phyloP scores from a whole-genome alignment of 2,888 invertebrate genomes.

The Phyllotreta cruciferae region DNA sequence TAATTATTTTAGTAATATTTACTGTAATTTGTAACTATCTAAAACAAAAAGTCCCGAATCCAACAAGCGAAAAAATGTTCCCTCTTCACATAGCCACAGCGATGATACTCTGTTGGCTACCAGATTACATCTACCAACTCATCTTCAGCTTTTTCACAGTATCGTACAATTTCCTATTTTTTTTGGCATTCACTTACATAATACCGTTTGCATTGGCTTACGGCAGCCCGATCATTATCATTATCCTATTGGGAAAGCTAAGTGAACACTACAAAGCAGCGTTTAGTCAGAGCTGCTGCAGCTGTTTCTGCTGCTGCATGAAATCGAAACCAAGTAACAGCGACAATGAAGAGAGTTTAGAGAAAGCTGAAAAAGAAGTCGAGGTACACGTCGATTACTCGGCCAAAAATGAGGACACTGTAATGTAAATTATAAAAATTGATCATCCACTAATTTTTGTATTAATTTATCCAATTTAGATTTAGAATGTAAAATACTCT shows the following conservation, averaged over 20 bases:
- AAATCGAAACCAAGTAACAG: not conserved
- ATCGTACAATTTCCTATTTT: not conserved
- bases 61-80: slow-evolving; percentile 3
- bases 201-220: not conserved
- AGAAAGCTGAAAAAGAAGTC: not conserved
- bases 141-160: not conserved
- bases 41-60: slow-evolving; percentile 1
- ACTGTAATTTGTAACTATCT: slow-evolving; percentile 6
- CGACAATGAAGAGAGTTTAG: not conserved
- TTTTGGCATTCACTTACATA: not conserved
- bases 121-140: not conserved
- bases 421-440: not conserved
- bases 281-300: not conserved
- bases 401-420: not conserved
- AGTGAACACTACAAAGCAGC: not conserved
- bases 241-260: not conserved
- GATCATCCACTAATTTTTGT: no score
- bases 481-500: no score
- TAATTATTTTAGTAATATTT: not conserved
- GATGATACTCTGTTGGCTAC: slow-evolving; percentile 1
- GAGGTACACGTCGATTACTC: not conserved
- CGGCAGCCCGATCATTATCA: not conserved
- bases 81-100: not conserved
- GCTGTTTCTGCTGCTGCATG: not conserved
- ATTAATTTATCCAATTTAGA: no score